Conservation (phyloP, 2,113 vertebrate species). For the Antechinus stuartii region DNA sequence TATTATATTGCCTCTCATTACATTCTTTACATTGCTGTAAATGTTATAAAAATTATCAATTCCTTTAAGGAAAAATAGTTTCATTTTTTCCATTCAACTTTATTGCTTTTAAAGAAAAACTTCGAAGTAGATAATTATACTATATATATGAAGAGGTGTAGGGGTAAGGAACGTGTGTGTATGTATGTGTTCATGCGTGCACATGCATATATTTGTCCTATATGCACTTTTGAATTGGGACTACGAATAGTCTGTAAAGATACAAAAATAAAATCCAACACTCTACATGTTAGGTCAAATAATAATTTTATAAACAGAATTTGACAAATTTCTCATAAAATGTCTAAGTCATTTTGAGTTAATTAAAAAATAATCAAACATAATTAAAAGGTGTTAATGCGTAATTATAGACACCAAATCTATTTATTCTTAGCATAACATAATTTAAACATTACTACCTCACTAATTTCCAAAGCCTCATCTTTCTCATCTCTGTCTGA, state of each 20-base stretch:
- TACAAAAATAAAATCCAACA: neutral
- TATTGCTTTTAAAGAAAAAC: neutral
- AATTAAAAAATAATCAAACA: neutral
- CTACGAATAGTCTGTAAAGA: neutral
- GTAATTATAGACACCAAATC: neutral
- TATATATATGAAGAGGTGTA: too few relatives aligned
- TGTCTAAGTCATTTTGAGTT: neutral
- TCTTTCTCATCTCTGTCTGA: neutral
- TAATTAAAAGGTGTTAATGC: neutral
- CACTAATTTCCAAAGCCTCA: too few relatives aligned
- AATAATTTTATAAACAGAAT: neutral
- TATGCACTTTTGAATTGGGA: neutral
- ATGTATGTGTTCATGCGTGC: too few relatives aligned
- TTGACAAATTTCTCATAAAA: neutral
- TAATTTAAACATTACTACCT: neutral
- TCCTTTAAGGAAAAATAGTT: neutral
- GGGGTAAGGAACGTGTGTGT: neutral
- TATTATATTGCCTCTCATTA: neutral
- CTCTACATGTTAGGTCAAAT: neutral
- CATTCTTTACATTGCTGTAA: neutral
- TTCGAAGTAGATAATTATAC: neutral
- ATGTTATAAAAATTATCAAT: neutral
- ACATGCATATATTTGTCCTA: neutral
- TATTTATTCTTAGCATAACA: neutral
- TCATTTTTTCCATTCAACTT: neutral